Percentiles rank a stretch among this genome's conserved stretches.
These are phyloP conservation scores for Brienomyrus longianalis DNA, from an alignment of 2,113 vertebrate species.

Conservation along the genomic window DNA sequence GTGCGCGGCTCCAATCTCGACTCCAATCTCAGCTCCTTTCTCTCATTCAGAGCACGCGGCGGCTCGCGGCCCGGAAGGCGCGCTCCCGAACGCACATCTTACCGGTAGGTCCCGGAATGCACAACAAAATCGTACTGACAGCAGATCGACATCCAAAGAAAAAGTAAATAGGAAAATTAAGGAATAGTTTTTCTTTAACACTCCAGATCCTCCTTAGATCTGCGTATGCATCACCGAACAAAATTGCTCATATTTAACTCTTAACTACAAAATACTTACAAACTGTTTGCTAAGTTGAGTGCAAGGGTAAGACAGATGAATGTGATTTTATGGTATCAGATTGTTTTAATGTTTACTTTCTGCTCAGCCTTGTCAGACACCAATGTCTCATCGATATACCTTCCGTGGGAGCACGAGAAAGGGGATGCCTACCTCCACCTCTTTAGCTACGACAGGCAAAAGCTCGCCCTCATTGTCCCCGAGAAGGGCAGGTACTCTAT, in stretches of 20 bases:
- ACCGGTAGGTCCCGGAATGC: conserved; percentile 39
- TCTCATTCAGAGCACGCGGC: neutral
- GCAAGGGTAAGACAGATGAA: neutral
- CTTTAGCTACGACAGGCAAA: conserved; percentile 25
- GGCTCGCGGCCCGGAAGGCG: fast-evolving
- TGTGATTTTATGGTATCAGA: neutral
- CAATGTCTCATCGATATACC: fast-evolving
- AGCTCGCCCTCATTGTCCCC: conserved; percentile 34
- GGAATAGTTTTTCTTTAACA: neutral
- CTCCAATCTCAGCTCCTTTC: neutral
- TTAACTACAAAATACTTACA: neutral
- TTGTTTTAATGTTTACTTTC: neutral
- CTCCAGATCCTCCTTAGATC: neutral
- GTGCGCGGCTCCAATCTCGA: neutral
- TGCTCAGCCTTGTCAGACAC: neutral
- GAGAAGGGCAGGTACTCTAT: conserved; percentile 38
- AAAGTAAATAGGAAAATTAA: neutral
- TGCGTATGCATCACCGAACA: neutral
- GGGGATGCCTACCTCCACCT: conserved; percentile 15
- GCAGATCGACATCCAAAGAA: neutral
- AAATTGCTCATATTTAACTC: neutral
- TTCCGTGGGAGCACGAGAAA: neutral
- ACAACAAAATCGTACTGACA: neutral
- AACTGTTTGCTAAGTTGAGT: neutral
- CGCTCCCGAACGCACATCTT: conserved; percentile 36